A percentile compares a stretch with the other conserved stretches of the same genome.
phyloP scores from a whole-genome alignment of 2,113 vertebrate genomes.

The Puntigrus tetrazona region DNA sequence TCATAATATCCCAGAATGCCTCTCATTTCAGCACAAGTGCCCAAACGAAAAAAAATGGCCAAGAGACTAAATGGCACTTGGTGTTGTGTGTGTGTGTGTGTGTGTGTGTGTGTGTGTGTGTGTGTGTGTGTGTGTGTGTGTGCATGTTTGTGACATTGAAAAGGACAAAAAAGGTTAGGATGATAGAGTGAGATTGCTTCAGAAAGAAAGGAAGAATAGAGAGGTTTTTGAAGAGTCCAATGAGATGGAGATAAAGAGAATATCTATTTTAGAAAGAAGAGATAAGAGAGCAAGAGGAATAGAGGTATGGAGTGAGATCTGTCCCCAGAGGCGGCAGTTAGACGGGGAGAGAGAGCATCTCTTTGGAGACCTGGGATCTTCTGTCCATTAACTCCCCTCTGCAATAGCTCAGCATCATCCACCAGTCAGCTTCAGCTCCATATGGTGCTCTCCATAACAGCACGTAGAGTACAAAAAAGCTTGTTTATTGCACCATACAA shows the following conservation, averaged over 20 bases:
- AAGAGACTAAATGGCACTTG: slow-evolving; percentile 1
- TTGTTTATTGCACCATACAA: neutral
- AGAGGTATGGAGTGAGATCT: neutral
- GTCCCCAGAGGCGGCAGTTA: slow-evolving; percentile 11
- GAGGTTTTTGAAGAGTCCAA: slow-evolving; percentile 20
- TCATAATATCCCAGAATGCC: neutral
- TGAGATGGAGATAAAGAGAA: slow-evolving; percentile 5
- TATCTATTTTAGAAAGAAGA: neutral
- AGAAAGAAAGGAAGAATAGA: neutral
- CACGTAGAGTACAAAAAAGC: neutral
- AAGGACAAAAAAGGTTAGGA: neutral
- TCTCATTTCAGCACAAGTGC: neutral
- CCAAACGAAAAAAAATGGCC: neutral
- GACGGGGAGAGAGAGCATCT: neutral
- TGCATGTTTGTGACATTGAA: neutral
- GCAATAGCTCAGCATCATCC: neutral
- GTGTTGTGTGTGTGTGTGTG: neutral
- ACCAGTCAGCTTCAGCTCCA: neutral
- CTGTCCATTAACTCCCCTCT: slow-evolving; percentile 22
- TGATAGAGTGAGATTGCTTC: neutral
- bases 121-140: neutral
- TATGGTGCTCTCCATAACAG: neutral
- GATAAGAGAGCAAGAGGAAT: slow-evolving; percentile 1
- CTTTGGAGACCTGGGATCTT: slow-evolving; percentile 28
- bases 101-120: no score